phyloP scores from a whole-genome alignment of 1,140 invertebrate genomes.

The Andrena cerasifolii region DNA sequence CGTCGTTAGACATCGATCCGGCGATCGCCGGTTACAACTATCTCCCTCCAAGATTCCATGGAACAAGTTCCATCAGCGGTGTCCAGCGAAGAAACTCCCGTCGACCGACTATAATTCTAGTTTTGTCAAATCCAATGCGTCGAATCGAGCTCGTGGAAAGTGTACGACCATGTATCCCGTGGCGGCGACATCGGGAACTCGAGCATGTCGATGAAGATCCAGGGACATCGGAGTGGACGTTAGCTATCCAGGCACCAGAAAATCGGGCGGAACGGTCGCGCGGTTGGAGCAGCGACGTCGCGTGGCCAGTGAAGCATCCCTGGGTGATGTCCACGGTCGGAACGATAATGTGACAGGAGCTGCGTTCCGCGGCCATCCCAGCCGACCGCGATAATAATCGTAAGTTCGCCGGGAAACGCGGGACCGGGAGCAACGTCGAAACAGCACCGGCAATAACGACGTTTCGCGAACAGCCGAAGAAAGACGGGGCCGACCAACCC shows the following conservation, averaged over 20 bases:
- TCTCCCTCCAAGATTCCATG: not conserved
- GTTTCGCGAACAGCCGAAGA: conserved; percentile 43
- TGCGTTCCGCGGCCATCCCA: conserved; percentile 74
- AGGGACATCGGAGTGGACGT: conserved; percentile 25
- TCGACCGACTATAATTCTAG: no score
- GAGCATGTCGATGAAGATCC: not conserved
- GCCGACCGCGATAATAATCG: conserved; percentile 74
- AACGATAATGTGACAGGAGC: conserved; percentile 78
- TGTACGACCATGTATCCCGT: not conserved
- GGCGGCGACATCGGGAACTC: not conserved
- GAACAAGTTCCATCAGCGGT: not conserved
- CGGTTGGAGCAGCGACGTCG: conserved; percentile 50
- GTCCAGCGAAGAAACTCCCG: no score
- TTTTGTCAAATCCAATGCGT: no score
- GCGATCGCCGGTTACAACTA: not conserved
- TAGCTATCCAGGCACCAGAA: not conserved
- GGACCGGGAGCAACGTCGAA: conserved; percentile 34
- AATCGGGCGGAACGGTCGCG: conserved; percentile 56
- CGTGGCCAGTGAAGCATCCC: conserved; percentile 71
- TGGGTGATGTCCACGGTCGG: conserved; percentile 68
- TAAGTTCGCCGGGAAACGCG: conserved; percentile 70
- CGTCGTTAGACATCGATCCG: not conserved
- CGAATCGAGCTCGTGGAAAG: not conserved
- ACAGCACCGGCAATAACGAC: conserved; percentile 44
- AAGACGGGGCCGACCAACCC: conserved; percentile 43